Evolutionary conservation across 2,113 vertebrate species (phyloP).

Genomic region (Pelodiscus sinensis): DNA sequence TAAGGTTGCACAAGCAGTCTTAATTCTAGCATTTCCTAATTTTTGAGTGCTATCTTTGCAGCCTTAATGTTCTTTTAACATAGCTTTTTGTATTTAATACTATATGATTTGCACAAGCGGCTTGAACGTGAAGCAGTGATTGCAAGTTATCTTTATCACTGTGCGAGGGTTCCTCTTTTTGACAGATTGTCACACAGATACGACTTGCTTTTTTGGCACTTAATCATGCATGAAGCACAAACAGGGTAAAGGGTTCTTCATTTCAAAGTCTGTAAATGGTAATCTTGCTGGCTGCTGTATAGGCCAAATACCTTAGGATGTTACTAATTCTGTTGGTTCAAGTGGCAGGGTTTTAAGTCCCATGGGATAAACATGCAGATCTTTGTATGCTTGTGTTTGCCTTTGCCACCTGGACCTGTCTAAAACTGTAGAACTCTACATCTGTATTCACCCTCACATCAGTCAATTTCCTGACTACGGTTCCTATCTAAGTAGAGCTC

Average conservation of each 20-base stretch:
- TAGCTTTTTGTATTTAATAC: neutral
- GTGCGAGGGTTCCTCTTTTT: slow-evolving; percentile 45
- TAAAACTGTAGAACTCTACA: slow-evolving; percentile 25
- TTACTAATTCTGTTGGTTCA: slow-evolving; percentile 46
- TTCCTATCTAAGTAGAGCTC: neutral
- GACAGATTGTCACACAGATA: slow-evolving; percentile 26
- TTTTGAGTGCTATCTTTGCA: slow-evolving; percentile 25
- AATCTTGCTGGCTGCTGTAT: slow-evolving; percentile 47
- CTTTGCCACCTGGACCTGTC: slow-evolving; percentile 21
- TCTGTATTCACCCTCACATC: slow-evolving; percentile 2
- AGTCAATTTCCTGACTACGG: slow-evolving; percentile 25
- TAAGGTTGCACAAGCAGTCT: neutral
- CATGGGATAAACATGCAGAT: slow-evolving; percentile 21
- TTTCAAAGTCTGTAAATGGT: slow-evolving; percentile 59
- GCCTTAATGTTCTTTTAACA: slow-evolving; percentile 37
- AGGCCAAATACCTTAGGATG: slow-evolving; percentile 51
- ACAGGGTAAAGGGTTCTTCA: slow-evolving; percentile 65
- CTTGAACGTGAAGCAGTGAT: slow-evolving; percentile 38
- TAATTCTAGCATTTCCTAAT: slow-evolving; percentile 13
- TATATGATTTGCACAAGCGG: neutral
- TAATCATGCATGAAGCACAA: slow-evolving; percentile 65
- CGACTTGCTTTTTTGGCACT: slow-evolving; percentile 38
- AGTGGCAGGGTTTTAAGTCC: slow-evolving; percentile 19
- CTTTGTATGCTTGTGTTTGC: neutral
- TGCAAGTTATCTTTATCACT: slow-evolving; percentile 6